These are phyloP conservation scores for Zaprionus inermis DNA, from an alignment of 1,140 invertebrate species.

Conservation along the genomic window DNA sequence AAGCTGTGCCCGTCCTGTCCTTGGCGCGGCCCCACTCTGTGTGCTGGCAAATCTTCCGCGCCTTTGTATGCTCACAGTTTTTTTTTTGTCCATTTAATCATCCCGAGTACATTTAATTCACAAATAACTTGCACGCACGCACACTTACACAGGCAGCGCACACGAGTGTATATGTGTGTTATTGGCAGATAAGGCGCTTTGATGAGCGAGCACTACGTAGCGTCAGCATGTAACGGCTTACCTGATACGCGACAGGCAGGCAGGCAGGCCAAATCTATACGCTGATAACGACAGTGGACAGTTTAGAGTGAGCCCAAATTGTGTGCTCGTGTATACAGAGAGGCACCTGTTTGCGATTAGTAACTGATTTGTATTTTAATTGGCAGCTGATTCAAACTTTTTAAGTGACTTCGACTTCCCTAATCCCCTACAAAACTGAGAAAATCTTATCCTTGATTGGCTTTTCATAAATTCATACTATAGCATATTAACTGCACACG, in stretches of 20 bases:
- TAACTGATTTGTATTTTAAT: neutral
- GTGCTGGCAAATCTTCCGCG: slow-evolving; percentile 33
- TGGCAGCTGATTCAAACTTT: neutral
- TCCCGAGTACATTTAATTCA: slow-evolving; percentile 38
- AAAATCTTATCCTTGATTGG: too few relatives aligned
- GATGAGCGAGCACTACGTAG: slow-evolving; percentile 65
- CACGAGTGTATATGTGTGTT: slow-evolving; percentile 22
- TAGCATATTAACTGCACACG: too few relatives aligned
- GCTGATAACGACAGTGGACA: slow-evolving; percentile 44
- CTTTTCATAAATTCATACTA: too few relatives aligned
- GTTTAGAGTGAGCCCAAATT: slow-evolving; percentile 50
- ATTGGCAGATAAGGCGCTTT: slow-evolving; percentile 73
- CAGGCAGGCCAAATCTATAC: slow-evolving; percentile 42
- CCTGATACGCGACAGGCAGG: slow-evolving; percentile 70
- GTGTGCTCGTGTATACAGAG: neutral
- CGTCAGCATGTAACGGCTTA: slow-evolving; percentile 51
- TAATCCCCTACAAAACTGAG: too few relatives aligned
- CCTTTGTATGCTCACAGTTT: slow-evolving; percentile 49
- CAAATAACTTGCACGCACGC: slow-evolving; percentile 56
- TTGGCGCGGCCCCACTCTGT: neutral
- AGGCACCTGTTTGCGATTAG: neutral
- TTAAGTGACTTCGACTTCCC: too few relatives aligned
- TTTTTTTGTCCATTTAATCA: slow-evolving; percentile 42
- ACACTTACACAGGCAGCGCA: neutral
- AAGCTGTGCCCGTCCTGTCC: slow-evolving; percentile 48